Evolutionary conservation across 2,888 invertebrate species (phyloP).

Genomic region (Volucella inanis): DNA sequence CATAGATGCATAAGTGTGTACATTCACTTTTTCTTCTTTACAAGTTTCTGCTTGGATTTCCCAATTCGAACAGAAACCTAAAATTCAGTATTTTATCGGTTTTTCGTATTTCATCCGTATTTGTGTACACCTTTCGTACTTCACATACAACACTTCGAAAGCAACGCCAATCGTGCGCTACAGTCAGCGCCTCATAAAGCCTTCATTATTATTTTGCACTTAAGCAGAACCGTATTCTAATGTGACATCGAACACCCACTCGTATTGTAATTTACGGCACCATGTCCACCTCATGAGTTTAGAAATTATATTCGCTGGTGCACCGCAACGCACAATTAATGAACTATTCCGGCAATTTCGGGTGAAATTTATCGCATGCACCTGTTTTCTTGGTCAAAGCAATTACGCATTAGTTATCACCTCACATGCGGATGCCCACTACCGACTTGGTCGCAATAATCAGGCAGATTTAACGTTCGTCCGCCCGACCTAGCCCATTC

Average conservation of each 20-base stretch:
- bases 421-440: conserved; percentile 55
- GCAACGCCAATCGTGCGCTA: not conserved
- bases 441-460: not conserved
- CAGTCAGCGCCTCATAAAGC: conserved; percentile 36
- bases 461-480: too few relatives aligned
- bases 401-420: conserved; percentile 74
- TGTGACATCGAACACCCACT: conserved; percentile 57
- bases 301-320: conserved; percentile 64
- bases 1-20: too few relatives aligned
- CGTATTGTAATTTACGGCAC: conserved; percentile 67
- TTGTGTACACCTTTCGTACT: too few relatives aligned
- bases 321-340: conserved; percentile 73
- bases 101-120: too few relatives aligned
- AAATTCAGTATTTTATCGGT: too few relatives aligned
- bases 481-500: too few relatives aligned
- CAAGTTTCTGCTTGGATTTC: too few relatives aligned
- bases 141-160: too few relatives aligned
- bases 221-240: conserved; percentile 16
- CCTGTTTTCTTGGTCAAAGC: conserved; percentile 75
- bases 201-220: conserved; percentile 58
- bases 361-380: conserved; percentile 73
- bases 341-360: conserved; percentile 73
- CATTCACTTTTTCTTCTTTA: too few relatives aligned
- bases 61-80: too few relatives aligned
- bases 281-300: conserved; percentile 67